Evolutionary conservation across 2,888 invertebrate genomes (phyloP), one percentile per base, ranked within the genome.

Genomic region (Tanypteryx hageni): DNA sequence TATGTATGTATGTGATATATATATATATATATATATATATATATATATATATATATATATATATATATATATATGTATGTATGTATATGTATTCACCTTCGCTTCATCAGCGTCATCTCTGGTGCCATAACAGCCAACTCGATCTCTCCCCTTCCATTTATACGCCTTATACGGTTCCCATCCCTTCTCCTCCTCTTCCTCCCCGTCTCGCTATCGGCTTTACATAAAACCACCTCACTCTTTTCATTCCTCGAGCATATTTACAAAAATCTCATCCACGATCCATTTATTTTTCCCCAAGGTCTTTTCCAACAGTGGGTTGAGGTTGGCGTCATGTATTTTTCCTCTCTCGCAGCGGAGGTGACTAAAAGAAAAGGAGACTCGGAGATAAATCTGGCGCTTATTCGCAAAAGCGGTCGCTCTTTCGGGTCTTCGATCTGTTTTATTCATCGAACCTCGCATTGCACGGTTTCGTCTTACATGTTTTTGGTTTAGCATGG

Each of bases 261-360:
- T 64, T 64, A 64, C 83, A 9, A 83, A 83, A 83, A 8, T 83
- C 83, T 16, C 83, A 56, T 57, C 83, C 56, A 18, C 18, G 56
- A n/a, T 18, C 56, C 83, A 18, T 83, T n/a, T 83, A 56, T 56
- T 83, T 18, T 10, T 27, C 56, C 16, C 13, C 83, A 83, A 83
- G 56, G 83, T 18, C 56, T 83, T 83, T 83, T 16, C 83, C 83
- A 56, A 83, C 44, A 18, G n/a, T n/a, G 76, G 76, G n/a, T 22
- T n/a, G 83, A 9, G 81, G 9, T 8, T 82, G 82, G 5, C 31
- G 14, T 9, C 57, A 18, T n/a, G 44, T 56, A 9, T 27, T 57
- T 16, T 82, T 56, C 16, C 14, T 57, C 82, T n/a, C 76, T 44
- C 22, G 8, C 76, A 11, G 9, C 31, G 13, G 14, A 31, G 82